phyloP scores from a whole-genome alignment of 2,888 invertebrate genomes.

The Macrophya alboannulata region DNA sequence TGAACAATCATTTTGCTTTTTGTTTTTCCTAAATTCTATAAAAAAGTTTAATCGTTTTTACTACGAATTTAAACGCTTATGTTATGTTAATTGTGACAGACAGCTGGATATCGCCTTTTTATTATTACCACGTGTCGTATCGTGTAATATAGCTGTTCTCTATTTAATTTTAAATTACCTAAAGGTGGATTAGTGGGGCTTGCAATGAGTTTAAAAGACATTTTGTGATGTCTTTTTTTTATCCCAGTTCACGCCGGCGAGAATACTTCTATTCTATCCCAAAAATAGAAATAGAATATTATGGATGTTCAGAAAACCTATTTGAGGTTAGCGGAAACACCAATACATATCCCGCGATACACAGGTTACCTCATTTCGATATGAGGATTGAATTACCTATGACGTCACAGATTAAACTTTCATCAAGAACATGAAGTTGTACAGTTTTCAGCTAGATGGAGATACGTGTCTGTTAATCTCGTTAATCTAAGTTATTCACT shows the following conservation, averaged over 20 bases:
- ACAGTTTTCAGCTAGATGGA: not conserved
- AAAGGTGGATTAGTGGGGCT: constrained; percentile 70
- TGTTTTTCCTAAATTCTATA: not conserved
- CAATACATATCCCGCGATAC: too few species aligned
- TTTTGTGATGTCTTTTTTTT: constrained; percentile 51
- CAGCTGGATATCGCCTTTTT: not conserved
- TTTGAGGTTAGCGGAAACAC: constrained; percentile 41
- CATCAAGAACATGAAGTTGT: not conserved
- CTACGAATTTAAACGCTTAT: not conserved
- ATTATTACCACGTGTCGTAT: not conserved
- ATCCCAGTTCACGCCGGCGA: not conserved
- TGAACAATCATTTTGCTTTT: not conserved
- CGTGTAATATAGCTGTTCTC: not conserved
- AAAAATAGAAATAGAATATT: constrained; percentile 28
- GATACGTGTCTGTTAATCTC: not conserved
- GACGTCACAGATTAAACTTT: not conserved
- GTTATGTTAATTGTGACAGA: not conserved
- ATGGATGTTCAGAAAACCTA: not conserved
- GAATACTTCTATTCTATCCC: not conserved
- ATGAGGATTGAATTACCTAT: not conserved
- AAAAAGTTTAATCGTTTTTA: not conserved
- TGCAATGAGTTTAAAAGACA: constrained; percentile 71
- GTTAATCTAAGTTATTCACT: too few species aligned
- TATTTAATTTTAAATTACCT: constrained; percentile 65
- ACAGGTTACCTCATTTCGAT: not conserved